Percentiles rank a stretch among this genome's conserved stretches.
phyloP scores from a whole-genome alignment of 2,888 invertebrate species.

The Gastracanthus pulcherrimus region DNA sequence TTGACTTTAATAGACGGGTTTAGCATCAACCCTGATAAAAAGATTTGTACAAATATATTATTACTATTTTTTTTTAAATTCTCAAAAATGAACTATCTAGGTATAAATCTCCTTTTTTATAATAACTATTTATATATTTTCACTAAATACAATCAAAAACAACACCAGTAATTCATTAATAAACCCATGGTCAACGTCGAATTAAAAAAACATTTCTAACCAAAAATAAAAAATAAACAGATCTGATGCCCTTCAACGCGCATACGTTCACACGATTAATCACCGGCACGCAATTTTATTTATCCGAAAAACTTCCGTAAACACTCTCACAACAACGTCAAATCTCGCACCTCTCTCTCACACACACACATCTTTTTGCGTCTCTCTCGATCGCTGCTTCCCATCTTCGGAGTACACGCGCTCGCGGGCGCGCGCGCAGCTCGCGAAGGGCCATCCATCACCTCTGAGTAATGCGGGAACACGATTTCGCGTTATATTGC shows the following conservation, averaged over 20 bases:
- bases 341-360: conserved; percentile 50
- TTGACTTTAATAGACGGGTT: too few species aligned
- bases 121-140: too few species aligned
- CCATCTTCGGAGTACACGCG: conserved; percentile 6
- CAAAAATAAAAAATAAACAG: neutral
- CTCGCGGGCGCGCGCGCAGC: neutral
- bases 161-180: too few species aligned
- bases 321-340: conserved; percentile 40
- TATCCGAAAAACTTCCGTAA: conserved; percentile 19
- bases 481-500: conserved; percentile 70
- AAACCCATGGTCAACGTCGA: too few species aligned
- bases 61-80: too few species aligned
- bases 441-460: conserved; percentile 71
- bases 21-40: too few species aligned
- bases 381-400: conserved; percentile 22
- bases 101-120: too few species aligned
- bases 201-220: neutral
- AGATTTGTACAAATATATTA: too few species aligned
- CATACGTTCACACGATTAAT: neutral
- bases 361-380: conserved; percentile 24
- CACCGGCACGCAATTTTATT: conserved; percentile 12
- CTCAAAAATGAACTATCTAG: too few species aligned
- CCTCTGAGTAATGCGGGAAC: conserved; percentile 73
- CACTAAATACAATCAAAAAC: too few species aligned
- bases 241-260: neutral